Base-by-base conservation (phyloP, 2,113 vertebrate species). In the Myotis lucifugus region DNA sequence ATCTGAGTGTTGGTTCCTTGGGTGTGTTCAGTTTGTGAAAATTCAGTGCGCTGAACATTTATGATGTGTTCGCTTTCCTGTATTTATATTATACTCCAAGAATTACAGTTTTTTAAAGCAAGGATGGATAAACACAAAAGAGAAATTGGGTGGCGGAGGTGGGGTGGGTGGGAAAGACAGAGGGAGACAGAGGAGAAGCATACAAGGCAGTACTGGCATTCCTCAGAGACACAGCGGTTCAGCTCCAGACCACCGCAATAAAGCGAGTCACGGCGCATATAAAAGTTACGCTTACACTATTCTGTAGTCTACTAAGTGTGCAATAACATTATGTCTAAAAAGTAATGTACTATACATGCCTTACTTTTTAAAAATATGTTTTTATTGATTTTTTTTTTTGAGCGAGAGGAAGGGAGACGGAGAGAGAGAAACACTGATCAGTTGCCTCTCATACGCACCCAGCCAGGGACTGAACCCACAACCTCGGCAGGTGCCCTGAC, bases 21-120 rank as follows among this genome's bases (percentile, higher is more conserved):
- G n/a, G 50, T 81, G 52, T 93, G 67, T 81, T 76, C 72, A 52
- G 88, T 79, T 88, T 94, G 66, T 88, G 66, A 92, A 91, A 81
- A 88, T 52, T 46, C 84, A 85, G 2, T 15, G 23, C 42, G 40
- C 73, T 85, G 34, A 76, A 91, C 25, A 64, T 56, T 64, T 52
- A 25, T 17, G n/a, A 13, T 12, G 3, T 79, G 69, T 52, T 72
- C 76, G 50, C 10, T 18, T 76, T 76, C 48, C 83, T 76, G 8
- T 56, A 34, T 50, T 73, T 34, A 32, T 19, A 48, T 34, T 48
- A 67, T n/a, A 93, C 6, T 59, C n/a, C 46, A 77, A 70, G 50
- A 76, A 94, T 34, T 81, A 88, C 61, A 78, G 42, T 14, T 52
- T 69, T 73, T 81, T 21, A 81, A 85, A 85, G 66, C 76, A 69